Evolutionary conservation across 1,140 invertebrate species (phyloP).

Genomic region (Anadara kagoshimensis): DNA sequence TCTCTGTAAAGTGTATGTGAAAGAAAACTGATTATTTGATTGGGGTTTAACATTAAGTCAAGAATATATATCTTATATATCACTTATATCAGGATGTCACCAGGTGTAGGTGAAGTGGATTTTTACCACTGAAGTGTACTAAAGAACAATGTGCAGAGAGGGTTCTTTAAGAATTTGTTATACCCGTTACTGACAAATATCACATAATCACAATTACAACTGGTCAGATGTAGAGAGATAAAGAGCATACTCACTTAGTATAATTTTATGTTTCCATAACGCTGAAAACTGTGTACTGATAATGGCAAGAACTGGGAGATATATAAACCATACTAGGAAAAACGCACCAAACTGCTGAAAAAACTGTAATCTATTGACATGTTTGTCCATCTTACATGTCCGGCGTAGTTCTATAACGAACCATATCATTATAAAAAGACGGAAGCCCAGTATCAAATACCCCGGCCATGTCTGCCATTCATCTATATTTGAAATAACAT

Average conservation of each 20-base stretch:
- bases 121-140: no score
- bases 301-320: conserved; percentile 93
- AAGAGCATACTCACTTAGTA: conserved; percentile 83
- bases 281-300: conserved; percentile 94
- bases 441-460: conserved; percentile 90
- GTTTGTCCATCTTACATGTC: conserved; percentile 60
- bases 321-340: conserved; percentile 98
- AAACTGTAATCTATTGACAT: conserved; percentile 88
- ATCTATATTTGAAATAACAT: conserved; percentile 96
- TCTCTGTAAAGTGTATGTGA: no score
- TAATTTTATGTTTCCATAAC: conserved; percentile 95
- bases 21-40: no score
- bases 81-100: no score
- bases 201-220: no score
- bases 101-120: no score
- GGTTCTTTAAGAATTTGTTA: no score
- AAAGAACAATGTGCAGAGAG: no score
- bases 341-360: conserved; percentile 97
- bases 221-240: neutral
- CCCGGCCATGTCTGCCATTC: conserved; percentile 98
- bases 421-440: conserved; percentile 95
- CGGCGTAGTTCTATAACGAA: conserved; percentile 91
- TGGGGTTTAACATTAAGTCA: no score
- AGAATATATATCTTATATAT: no score
- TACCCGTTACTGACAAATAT: no score